Conservation (phyloP, 2,797 vertebrate species). For the Sphenopsis melanotis region DNA sequence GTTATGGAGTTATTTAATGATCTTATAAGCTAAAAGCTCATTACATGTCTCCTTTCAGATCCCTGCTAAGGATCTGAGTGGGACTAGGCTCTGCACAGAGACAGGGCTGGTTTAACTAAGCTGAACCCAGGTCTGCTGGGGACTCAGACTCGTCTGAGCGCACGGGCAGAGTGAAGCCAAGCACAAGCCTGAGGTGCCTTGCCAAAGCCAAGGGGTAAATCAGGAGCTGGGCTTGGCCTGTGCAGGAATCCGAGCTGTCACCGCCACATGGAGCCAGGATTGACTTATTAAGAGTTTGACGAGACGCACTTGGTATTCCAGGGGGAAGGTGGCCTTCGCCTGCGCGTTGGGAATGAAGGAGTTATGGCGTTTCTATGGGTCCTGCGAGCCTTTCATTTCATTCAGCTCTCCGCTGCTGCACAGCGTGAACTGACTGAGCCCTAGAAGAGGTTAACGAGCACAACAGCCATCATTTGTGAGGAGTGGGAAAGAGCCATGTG, state of each 20-base stretch:
- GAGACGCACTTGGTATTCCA: slow-evolving; percentile 50
- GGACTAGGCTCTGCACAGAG: background rate
- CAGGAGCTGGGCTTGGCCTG: background rate
- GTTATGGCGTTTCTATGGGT: slow-evolving; percentile 69
- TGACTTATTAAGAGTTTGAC: slow-evolving; percentile 55
- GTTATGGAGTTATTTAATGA: background rate
- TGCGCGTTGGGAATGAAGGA: slow-evolving; percentile 56
- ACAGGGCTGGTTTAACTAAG: background rate
- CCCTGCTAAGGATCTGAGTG: background rate
- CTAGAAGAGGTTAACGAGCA: slow-evolving; percentile 89
- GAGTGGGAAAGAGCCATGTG: slow-evolving; percentile 98
- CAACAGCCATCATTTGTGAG: slow-evolving; percentile 91
- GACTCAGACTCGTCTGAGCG: rapidly evolving
- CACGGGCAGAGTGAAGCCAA: background rate
- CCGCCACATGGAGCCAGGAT: slow-evolving; percentile 45
- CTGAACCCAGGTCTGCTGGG: background rate
- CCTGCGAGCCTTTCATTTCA: slow-evolving; percentile 76
- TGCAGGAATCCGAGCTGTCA: slow-evolving; percentile 72
- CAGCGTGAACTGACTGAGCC: slow-evolving; percentile 80
- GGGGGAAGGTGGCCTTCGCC: background rate
- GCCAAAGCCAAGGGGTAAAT: background rate
- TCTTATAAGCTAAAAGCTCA: background rate
- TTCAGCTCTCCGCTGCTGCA: slow-evolving; percentile 78
- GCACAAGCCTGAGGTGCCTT: background rate
- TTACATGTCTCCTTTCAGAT: background rate